A percentile compares a stretch with the other conserved stretches of the same genome.
phyloP scores from a whole-genome alignment of 35 echinoderm and acorn worm genomes.

The Lytechinus pictus region DNA sequence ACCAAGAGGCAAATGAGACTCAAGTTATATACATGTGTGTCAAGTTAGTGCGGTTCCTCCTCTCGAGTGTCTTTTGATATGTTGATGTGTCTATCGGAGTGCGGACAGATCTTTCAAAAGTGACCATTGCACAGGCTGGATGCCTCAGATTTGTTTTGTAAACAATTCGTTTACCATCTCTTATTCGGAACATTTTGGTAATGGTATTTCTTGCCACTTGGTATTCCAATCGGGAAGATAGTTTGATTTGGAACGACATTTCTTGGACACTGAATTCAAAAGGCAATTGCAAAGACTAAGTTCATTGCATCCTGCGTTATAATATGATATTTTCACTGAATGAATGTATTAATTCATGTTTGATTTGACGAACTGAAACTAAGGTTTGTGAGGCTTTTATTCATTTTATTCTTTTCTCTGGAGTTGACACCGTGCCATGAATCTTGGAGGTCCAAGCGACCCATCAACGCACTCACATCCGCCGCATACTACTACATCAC shows the following conservation, averaged over 20 bases:
- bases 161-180: background rate
- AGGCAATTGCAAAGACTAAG: background rate
- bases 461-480: background rate
- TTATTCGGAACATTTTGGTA: background rate
- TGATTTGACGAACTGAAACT: background rate
- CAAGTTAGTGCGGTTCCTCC: background rate
- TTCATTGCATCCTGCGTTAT: background rate
- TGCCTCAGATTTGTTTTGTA: slow-evolving; percentile 19
- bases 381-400: background rate
- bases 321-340: background rate
- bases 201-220: background rate
- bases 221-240: background rate
- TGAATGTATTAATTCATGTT: background rate
- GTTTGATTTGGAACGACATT: background rate
- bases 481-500: slow-evolving; percentile 25
- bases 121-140: background rate
- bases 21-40: background rate
- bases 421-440: slow-evolving; percentile 38
- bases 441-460: slow-evolving; percentile 33
- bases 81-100: background rate
- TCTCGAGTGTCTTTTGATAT: background rate
- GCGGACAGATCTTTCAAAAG: slow-evolving; percentile 10
- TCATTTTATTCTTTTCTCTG: background rate
- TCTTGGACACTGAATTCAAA: background rate
- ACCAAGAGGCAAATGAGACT: background rate